Evolutionary conservation across 2,113 vertebrate genomes (phyloP), one percentile per base, ranked within the genome.

Genomic region (Otolemur garnettii): DNA sequence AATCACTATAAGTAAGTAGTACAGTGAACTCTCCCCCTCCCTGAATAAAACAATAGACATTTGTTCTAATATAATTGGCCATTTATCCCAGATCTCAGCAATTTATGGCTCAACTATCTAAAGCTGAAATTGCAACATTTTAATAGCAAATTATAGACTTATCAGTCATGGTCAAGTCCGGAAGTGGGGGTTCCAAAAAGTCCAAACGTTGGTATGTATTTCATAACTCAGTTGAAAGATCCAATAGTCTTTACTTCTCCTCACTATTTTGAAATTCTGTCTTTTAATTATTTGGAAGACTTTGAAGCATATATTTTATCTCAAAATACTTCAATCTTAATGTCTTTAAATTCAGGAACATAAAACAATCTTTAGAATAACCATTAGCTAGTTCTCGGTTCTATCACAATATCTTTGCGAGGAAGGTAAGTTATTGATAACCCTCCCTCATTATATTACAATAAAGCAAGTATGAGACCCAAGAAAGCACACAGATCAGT

Each of bases 61-160:
- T 96, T 96, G 90, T 45, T 97, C 97, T 96, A 83, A 94, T 97
- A 86, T 83, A 97, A 97, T 93, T 93, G 93, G 18, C 95, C 71
- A 94, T 57, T 97, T 93, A 95, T 93, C 60, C 80, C 72, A 87
- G 80, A 97, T 45, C 93, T 97, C 85, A 94, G 87, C 94, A 96
- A 98, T 95, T 96, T 93, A 97, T 69, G 92, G 64, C 0, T 59
- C 84, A 87, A 59, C 78, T 92, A 83, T 96, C 38, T 72, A 85
- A 97, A 97, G 97, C 13, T 78, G 86, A 96, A 97, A 91, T 96
- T 81, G 90, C 50, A 97, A 93, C 30, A 87, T 96, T 97, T 93
- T 96, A 92, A 93, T 74, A 93, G 82, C 60, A 96, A 96, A 95
- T 78, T 96, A 95, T 19, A 91, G 88, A 93, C 64, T 92, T 95